Evolutionary conservation across 2,113 vertebrate species (phyloP), one percentile per base, ranked within the genome.

Genomic region (Morone chrysops): DNA sequence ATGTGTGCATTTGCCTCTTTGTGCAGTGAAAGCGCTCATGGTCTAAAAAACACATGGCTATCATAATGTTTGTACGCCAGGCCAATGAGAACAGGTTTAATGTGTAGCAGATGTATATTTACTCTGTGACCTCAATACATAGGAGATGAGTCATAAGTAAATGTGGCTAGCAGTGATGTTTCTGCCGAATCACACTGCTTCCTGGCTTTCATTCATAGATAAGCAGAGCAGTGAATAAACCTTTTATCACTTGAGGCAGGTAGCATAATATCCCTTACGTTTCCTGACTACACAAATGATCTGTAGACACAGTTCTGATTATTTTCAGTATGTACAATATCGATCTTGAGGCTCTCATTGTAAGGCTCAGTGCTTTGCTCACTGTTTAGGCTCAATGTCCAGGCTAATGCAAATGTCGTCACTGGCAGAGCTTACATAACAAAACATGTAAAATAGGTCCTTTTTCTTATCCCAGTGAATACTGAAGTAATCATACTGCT

Each of bases 101-200:
- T 71, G 81, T 81, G 84, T 25, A 81, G 80, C 87, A 78, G 51
- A 70, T 87, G 45, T 68, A 67, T 72, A 85, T 88, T 91, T 90
- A 78, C 85, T 84, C 69, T 88, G 75, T 83, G 82, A 82, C 86
- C 79, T 91, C 53, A 79, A 92, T 87, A 81, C 81, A 87, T 40
- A 59, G 63, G 13, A 70, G 47, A 89, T 92, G 88, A 90, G 76
- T 89, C 90, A 85, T 84, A 63, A 72, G 67, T 67, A 74, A 87
- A 78, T 77, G 70, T 70, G 83, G 56, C 63, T 61, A 17, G 43
- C 43, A 59, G 80, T 53, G 2, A 76, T 53, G 59, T 54, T 83
- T 75, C 67, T 81, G 48, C 59, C 6, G 7, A 75, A 78, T 59
- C 68, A 61, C 8, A 36, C 40, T 14, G 57, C 72, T 78, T 38